These are phyloP conservation scores for Nibea albiflora DNA, from an alignment of 2,113 vertebrate genomes.

Conservation along the genomic window DNA sequence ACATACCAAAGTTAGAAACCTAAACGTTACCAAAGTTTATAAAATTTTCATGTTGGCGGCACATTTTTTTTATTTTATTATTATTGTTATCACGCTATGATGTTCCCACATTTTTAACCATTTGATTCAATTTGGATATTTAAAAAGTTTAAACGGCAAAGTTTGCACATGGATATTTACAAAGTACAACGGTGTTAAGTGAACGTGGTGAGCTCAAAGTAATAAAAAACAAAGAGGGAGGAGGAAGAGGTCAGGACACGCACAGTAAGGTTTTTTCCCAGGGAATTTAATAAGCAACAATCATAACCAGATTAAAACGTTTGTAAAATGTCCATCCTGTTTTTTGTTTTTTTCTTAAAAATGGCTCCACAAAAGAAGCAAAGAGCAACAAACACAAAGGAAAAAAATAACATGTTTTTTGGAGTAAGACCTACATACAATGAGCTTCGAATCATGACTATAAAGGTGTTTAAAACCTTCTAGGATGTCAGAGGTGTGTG, in stretches of 20 bases:
- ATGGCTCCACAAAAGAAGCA: conserved; percentile 88
- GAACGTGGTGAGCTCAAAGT: conserved; percentile 24
- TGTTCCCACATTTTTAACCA: conserved; percentile 35
- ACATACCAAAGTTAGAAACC: conserved; percentile 52
- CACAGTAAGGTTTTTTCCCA: conserved; percentile 72
- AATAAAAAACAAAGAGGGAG: conserved; percentile 15
- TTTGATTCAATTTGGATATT: conserved; percentile 30
- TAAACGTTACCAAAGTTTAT: conserved; percentile 53
- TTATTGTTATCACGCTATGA: background rate
- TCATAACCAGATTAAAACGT: conserved; percentile 83
- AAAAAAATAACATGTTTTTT: conserved; percentile 68
- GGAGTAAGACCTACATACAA: conserved; percentile 81
- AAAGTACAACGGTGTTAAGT: conserved; percentile 41
- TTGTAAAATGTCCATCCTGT: conserved; percentile 82
- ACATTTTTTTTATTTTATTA: background rate
- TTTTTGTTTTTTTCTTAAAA: conserved; percentile 78
- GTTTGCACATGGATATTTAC: conserved; percentile 57
- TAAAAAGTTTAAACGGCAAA: conserved; percentile 43
- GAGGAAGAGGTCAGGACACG: conserved; percentile 75
- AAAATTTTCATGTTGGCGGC: conserved; percentile 39
- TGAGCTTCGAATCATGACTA: conserved; percentile 78
- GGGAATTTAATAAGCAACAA: conserved; percentile 86
- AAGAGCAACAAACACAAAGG: conserved; percentile 85
- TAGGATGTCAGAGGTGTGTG: conserved; percentile 68
- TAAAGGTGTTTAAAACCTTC: conserved; percentile 76